Evolutionary conservation across 92 coral and sea anemone genomes (phyloP), one percentile per base, ranked within the genome.

Genomic region (Palythoa heliodiscus): DNA sequence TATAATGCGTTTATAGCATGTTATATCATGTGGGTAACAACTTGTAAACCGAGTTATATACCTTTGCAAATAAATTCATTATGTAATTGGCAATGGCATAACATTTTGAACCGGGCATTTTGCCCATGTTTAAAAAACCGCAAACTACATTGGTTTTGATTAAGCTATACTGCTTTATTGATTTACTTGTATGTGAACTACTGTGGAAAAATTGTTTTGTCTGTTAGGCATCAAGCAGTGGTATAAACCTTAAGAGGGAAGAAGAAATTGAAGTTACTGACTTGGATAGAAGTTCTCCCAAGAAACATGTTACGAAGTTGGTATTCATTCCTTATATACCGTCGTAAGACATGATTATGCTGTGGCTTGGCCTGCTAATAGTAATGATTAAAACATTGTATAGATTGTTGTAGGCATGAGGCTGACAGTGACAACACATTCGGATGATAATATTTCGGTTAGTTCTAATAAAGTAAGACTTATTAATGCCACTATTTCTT

Each of bases 1-100:
- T 74, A 54, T 75, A 75, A 75, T 13, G 80, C 67, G 80, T 75
- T 75, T 75, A 75, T 75, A 75, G 80, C 63, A 75, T 50, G 64
- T 75, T 75, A 75, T 71, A 71, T 71, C 38, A 11, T 75, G 80
- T 75, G 39, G 78, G 55, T 66, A 66, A 53, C 74, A 70, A 40
- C 37, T 58, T 73, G 63, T 35, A 81, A 25, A 60, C 71, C 64
- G 60, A 47, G 68, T 83, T 20, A 70, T 83, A 83, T 52, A 70
- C 75, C 73, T 55, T 83, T 70, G 52, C 68, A 70, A 68, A 71
- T 71, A 71, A 71, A 71, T 71, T 69, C 73, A 25, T 69, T 61
- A 61, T 61, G 68, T 61, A 61, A 61, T 61, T 61, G 68, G 68
- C 68, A 17, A 61, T 61, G 68, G 68, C 68, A 61, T 61, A 61